phyloP scores from a whole-genome alignment of 2,797 vertebrate species.

The Adelosebastes latens region DNA sequence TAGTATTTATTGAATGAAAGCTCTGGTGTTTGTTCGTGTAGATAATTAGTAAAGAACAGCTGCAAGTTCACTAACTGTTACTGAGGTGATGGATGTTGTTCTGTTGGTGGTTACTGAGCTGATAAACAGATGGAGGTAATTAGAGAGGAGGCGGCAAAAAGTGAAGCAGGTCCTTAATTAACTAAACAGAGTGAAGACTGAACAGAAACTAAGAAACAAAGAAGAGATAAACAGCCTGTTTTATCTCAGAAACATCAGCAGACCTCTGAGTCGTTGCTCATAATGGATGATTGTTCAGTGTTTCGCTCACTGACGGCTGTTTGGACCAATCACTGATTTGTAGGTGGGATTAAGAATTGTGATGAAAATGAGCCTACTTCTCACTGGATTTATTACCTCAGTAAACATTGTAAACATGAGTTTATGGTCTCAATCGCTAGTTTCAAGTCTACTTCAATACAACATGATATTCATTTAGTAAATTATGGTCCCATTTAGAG shows the following conservation, averaged over 20 bases:
- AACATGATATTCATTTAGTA: too few species aligned
- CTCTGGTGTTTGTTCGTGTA: neutral
- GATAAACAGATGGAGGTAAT: constrained; percentile 1
- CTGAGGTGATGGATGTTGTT: neutral
- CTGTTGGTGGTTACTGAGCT: neutral
- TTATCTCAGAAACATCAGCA: neutral
- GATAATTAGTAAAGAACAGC: neutral
- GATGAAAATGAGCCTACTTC: too few species aligned
- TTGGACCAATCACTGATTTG: neutral
- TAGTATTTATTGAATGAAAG: neutral
- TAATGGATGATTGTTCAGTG: neutral
- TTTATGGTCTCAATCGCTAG: too few species aligned
- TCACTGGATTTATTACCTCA: too few species aligned
- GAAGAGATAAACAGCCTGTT: neutral
- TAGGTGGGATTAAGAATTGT: too few species aligned
- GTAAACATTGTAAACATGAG: too few species aligned
- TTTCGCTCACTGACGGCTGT: neutral
- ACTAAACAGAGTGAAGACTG: neutral
- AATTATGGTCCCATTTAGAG: too few species aligned
- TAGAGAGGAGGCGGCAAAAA: neutral
- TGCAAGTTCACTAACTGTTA: neutral
- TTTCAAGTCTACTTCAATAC: too few species aligned
- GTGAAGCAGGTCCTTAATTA: neutral
- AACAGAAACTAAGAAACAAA: neutral
- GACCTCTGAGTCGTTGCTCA: neutral